These are phyloP conservation scores for Hetaerina americana DNA, from an alignment of 1,140 invertebrate genomes.

Conservation along the genomic window DNA sequence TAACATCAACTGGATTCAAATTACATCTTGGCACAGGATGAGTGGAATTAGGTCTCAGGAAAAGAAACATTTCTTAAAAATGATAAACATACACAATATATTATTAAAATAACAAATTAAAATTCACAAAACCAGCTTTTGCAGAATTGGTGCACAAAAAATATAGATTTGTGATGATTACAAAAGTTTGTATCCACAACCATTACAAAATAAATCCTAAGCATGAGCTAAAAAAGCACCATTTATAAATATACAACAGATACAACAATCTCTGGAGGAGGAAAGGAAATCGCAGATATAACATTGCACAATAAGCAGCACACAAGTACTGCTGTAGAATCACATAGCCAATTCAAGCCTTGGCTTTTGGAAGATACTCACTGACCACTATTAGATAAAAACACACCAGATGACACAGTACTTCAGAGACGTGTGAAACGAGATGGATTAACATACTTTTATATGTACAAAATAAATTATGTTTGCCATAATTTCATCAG, in stretches of 20 bases:
- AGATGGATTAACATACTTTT: too few species aligned
- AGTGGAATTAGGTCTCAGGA: too few species aligned
- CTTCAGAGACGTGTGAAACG: too few species aligned
- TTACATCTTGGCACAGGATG: too few species aligned
- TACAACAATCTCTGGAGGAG: not conserved
- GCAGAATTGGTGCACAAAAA: not conserved
- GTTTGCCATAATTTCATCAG: too few species aligned
- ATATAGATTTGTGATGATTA: not conserved
- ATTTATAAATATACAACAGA: not conserved
- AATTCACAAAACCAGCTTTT: not conserved
- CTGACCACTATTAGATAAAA: too few species aligned
- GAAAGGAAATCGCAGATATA: not conserved
- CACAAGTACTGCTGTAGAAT: not conserved
- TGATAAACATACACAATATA: not conserved
- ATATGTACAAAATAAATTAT: too few species aligned
- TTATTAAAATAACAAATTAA: slow-evolving; percentile 1
- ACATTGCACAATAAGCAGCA: not conserved
- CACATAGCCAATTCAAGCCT: not conserved
- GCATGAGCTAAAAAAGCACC: not conserved
- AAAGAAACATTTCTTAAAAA: too few species aligned
- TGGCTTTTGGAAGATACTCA: not conserved
- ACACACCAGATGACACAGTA: too few species aligned
- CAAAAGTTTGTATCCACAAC: not conserved
- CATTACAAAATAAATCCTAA: not conserved
- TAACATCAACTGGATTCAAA: too few species aligned